Percentiles rank a stretch among this genome's conserved stretches.
Evolutionary conservation across 2,888 invertebrate species (phyloP).

Genomic region (Stenolophus ochropezus): DNA sequence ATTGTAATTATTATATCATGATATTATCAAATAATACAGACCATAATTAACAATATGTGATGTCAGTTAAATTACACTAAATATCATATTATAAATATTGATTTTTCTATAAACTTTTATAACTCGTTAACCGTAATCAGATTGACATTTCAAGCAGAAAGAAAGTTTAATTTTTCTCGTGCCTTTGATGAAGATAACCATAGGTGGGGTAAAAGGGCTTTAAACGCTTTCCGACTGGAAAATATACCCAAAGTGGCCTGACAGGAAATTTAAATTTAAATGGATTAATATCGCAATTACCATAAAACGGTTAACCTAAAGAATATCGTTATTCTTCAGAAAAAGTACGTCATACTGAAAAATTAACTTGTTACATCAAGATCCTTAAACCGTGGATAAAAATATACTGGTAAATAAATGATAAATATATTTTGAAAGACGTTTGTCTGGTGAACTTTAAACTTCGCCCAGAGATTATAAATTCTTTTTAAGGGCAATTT

Average conservation of each 20-base stretch:
- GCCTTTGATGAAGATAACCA: neutral
- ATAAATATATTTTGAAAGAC: slow-evolving; percentile 15
- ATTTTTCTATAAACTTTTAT: slow-evolving; percentile 23
- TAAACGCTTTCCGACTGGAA: slow-evolving; percentile 7
- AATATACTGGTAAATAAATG: neutral
- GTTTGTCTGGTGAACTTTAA: slow-evolving; percentile 34
- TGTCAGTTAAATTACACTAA: slow-evolving; percentile 7
- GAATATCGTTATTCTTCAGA: slow-evolving; percentile 5
- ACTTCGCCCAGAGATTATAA: neutral
- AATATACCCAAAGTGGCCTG: slow-evolving; percentile 7
- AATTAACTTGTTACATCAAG: neutral
- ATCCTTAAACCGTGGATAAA: neutral
- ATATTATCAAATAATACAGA: neutral
- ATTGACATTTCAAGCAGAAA: slow-evolving; percentile 26
- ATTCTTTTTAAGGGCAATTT: slow-evolving; percentile 1
- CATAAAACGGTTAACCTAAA: slow-evolving; percentile 29
- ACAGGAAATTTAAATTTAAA: slow-evolving; percentile 34
- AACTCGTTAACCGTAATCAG: slow-evolving; percentile 24
- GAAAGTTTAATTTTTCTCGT: slow-evolving; percentile 23
- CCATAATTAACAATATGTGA: slow-evolving; percentile 8
- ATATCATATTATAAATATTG: slow-evolving; percentile 12
- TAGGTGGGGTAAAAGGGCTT: neutral
- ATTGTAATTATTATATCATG: neutral
- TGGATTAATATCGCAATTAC: slow-evolving; percentile 38
- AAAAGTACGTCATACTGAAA: slow-evolving; percentile 18